Base-by-base conservation (phyloP, 1,140 invertebrate genomes). In the Megathymus violae region DNA sequence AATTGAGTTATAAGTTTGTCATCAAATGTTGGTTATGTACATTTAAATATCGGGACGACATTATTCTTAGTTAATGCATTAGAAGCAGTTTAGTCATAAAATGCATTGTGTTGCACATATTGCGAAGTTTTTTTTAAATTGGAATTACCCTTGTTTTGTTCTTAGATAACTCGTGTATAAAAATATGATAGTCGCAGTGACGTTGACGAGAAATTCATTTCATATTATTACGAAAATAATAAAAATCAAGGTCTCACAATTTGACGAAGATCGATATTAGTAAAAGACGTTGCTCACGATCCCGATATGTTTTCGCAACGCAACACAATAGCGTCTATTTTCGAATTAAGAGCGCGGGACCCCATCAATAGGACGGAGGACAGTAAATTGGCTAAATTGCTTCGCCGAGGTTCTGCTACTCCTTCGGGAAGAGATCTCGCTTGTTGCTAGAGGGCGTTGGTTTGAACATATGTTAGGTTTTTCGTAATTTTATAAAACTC, bases 371-470 rank as follows among this genome's bases (percentile, higher is more conserved):
- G 83, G 76, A 72, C 70, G 86, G 85, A 89, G 77, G 76, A 89
- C 78, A 89, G 88, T 88, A 89, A 89, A 90, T 89, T 90, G 88
- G 85, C 86, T 88, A 85, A 89, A 88, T 89, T 88, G 82, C 85
- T 85, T 81, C 69, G 75, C 80, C 68, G 82, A 79, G 80, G 74
- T 82, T 76, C 68, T 76, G 75, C 74, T 62, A 71, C 66, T 85
- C 82, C 82, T 78, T 61, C 70, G 83, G 78, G 83, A 85, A 73
- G 69, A 64, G 71, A 66, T 74, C 73, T 64, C 68, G 74, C 54
- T 27, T 15, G 52, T 41, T 16, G 10, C 43, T 22, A 46, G n/a
- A 36, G 1, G 1, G 7, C 27, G 7, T 4, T 31, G 7, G 3
- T 31, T 31, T 31, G 27, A 31, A 31, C 1, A 31, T 31, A 31